phyloP scores from a whole-genome alignment of 92 coral and sea anemone genomes.

The Scolanthus callimorphus region DNA sequence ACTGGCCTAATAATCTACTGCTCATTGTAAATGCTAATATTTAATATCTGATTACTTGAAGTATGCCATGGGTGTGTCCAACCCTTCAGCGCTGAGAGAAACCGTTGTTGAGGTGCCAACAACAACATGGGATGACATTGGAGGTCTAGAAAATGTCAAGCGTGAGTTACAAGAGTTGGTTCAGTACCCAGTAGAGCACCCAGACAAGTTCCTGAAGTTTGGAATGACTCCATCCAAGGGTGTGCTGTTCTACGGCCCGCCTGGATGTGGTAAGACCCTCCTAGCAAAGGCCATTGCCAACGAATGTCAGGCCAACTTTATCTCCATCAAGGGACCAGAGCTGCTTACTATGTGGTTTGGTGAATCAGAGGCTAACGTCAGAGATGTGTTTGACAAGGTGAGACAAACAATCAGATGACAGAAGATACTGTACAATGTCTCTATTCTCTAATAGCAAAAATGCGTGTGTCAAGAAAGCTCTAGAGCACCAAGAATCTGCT shows the following conservation, averaged over 20 bases:
- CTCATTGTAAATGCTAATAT: too few relatives aligned
- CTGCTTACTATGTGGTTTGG: conserved; percentile 99
- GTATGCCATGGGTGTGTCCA: conserved; percentile 99
- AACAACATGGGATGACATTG: conserved; percentile 96
- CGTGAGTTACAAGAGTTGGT: conserved; percentile 95
- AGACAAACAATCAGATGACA: too few relatives aligned
- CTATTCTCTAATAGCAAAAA: too few relatives aligned
- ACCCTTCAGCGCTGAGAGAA: conserved; percentile 98
- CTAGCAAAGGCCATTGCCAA: conserved; percentile 99
- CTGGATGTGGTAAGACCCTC: conserved; percentile 99
- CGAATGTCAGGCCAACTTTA: conserved; percentile 99
- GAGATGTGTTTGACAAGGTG: conserved; percentile 99
- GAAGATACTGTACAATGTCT: too few relatives aligned
- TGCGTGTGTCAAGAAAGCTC: too few relatives aligned
- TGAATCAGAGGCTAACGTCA: conserved; percentile 98
- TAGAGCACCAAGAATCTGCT: too few relatives aligned
- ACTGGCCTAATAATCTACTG: too few relatives aligned
- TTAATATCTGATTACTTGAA: too few relatives aligned
- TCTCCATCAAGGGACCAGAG: conserved; percentile 99
- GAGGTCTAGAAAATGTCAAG: conserved; percentile 95
- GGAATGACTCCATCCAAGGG: conserved; percentile 99
- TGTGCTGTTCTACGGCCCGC: conserved; percentile 97
- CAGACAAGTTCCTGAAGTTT: conserved; percentile 99
- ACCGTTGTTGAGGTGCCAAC: conserved; percentile 99
- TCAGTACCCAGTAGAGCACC: conserved; percentile 99